Evolutionary conservation across 1,140 invertebrate species (phyloP), one percentile per base, ranked within the genome.

Genomic region (Sarcophaga bullata): DNA sequence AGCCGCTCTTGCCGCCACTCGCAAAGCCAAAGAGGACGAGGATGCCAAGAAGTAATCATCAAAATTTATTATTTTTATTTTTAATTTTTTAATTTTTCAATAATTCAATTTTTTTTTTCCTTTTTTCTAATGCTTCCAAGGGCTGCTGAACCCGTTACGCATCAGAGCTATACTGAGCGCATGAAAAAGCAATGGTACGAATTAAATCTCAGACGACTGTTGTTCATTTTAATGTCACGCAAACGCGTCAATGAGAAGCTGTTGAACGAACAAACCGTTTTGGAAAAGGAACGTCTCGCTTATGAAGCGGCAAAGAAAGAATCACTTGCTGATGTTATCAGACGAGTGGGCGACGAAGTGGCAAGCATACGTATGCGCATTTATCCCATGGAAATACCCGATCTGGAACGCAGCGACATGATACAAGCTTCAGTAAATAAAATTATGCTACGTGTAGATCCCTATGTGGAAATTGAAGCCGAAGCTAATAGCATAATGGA

Each of bases 181-280:
- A 87, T 89, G 86, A 85, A 86, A 58, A 80, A 83, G 1, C 84
- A 85, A 72, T 90, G 86, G 85, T 88, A 90, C 46, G 89, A 87
- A 72, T 84, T 90, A 37, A 90, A 90, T 82, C 82, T 90, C 0
- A 86, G 90, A 80, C 87, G 89, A 0, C 84, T 90, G 82, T 84
- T 90, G 82, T 86, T 84, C 68, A 89, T 88, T 49, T 68, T 90
- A 7, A 89, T 90, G 88, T 85, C 86, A 0, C 87, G 88, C 78
- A 90, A 90, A 73, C 86, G 86, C 37, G 87, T 90, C 83, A 88
- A 90, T 75, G 87, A 86, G 50, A 87, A 90, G 81, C 86, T 89
- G 72, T 68, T 90, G 15, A 85, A 86, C 5, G 84, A 86, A 0
- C 87, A 89, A 52, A 90, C 89, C n/a, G 85, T 85, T 0, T 83